These are phyloP conservation scores for Achroia grisella DNA, from an alignment of 1,140 invertebrate species.

Conservation along the genomic window DNA sequence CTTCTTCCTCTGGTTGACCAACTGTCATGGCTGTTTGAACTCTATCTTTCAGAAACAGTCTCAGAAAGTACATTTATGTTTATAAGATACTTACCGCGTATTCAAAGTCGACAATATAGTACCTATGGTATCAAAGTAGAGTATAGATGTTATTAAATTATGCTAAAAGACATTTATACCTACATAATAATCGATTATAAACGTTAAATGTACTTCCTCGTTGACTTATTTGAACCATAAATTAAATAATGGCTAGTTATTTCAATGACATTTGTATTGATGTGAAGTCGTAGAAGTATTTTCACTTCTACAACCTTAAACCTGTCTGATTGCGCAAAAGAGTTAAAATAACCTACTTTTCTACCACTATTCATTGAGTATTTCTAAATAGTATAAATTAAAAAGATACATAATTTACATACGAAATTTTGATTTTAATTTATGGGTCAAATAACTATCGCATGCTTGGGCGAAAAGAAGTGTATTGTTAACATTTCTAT, in stretches of 20 bases:
- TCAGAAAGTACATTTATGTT: slow-evolving; percentile 17
- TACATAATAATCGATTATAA: not conserved
- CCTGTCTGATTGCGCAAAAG: too few relatives aligned
- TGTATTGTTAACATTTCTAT: slow-evolving; percentile 48
- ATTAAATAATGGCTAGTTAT: not conserved
- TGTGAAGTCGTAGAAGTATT: too few relatives aligned
- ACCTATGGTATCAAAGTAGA: too few relatives aligned
- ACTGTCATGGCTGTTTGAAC: slow-evolving; percentile 49
- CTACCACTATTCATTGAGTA: too few relatives aligned
- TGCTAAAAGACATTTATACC: too few relatives aligned
- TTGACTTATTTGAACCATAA: slow-evolving; percentile 47
- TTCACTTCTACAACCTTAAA: too few relatives aligned
- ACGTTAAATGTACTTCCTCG: slow-evolving; percentile 20
- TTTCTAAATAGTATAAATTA: too few relatives aligned
- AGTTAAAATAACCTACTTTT: too few relatives aligned
- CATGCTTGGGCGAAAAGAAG: slow-evolving; percentile 70
- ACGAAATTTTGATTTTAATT: not conserved
- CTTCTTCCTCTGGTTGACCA: slow-evolving; percentile 52
- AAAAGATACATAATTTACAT: too few relatives aligned
- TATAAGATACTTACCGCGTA: not conserved
- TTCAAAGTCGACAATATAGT: too few relatives aligned
- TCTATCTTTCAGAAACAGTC: slow-evolving; percentile 16
- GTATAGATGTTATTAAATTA: too few relatives aligned
- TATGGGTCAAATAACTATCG: slow-evolving; percentile 55
- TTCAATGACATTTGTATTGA: too few relatives aligned